phyloP scores from a whole-genome alignment of 2,797 vertebrate genomes.

The Anas flavirostris region DNA sequence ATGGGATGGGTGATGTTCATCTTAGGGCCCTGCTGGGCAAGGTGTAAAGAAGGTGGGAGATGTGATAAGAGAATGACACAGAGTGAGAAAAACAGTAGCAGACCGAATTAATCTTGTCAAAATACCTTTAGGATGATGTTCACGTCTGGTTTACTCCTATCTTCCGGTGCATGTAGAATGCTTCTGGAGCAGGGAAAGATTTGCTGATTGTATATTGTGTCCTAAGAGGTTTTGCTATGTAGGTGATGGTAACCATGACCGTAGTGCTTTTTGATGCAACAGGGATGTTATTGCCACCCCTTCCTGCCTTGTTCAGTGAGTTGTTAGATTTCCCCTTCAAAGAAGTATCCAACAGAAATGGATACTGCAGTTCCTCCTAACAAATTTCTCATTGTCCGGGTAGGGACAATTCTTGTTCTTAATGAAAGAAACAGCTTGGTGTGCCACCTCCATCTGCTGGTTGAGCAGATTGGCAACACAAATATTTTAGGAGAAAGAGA shows the following conservation, averaged over 20 bases:
- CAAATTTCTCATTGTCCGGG: neutral
- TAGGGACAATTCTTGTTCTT: neutral
- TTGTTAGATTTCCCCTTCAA: neutral
- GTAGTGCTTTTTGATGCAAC: neutral
- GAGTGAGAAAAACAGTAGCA: neutral
- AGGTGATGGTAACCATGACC: accelerated
- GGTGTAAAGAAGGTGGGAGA: neutral
- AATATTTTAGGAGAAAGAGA: neutral
- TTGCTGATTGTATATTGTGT: neutral
- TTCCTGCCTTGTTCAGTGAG: neutral
- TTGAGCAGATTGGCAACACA: neutral
- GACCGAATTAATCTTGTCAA: neutral
- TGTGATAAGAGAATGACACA: neutral
- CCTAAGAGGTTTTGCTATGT: neutral
- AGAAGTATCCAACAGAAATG: neutral
- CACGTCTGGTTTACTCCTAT: neutral
- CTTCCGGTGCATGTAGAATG: neutral
- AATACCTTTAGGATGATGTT: neutral
- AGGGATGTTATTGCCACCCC: neutral
- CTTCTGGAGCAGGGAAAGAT: neutral
- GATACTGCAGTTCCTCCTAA: neutral
- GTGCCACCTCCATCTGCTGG: neutral
- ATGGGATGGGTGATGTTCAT: neutral
- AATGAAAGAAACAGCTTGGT: neutral
- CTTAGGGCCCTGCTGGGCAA: neutral